Conservation (phyloP, 2,113 vertebrate species). For the Baryphthengus martii region DNA sequence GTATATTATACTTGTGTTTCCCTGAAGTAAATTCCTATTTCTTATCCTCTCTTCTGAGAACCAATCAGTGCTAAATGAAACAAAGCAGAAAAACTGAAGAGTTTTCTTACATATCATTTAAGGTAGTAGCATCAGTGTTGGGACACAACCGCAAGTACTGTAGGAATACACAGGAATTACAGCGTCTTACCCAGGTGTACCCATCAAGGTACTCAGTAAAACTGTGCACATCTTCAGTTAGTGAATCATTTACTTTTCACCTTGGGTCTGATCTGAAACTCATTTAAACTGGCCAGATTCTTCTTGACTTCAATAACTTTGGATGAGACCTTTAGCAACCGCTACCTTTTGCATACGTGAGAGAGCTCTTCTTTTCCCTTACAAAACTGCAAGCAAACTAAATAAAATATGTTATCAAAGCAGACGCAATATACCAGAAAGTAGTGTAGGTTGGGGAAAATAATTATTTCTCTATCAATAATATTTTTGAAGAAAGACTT, state of each 20-base stretch:
- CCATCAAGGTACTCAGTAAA: neutral
- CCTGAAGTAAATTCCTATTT: neutral
- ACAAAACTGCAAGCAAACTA: neutral
- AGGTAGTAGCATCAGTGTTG: neutral
- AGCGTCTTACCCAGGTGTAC: neutral
- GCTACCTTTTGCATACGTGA: neutral
- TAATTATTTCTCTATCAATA: neutral
- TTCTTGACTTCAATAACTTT: neutral
- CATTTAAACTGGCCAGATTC: neutral
- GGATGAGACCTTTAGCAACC: neutral
- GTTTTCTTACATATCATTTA: neutral
- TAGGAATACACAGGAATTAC: neutral
- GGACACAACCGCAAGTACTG: neutral
- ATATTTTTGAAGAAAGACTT: neutral
- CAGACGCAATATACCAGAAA: neutral
- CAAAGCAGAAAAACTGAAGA: neutral
- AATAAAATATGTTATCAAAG: neutral
- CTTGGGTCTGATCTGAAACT: neutral
- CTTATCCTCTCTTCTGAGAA: neutral
- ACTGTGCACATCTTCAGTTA: neutral
- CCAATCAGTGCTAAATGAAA: neutral
- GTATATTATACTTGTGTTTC: neutral
- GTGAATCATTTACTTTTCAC: neutral
- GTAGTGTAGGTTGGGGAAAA: neutral
- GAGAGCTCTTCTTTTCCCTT: neutral